Evolutionary conservation across 2,888 invertebrate genomes (phyloP).

Genomic region (Ferrisia virgata): DNA sequence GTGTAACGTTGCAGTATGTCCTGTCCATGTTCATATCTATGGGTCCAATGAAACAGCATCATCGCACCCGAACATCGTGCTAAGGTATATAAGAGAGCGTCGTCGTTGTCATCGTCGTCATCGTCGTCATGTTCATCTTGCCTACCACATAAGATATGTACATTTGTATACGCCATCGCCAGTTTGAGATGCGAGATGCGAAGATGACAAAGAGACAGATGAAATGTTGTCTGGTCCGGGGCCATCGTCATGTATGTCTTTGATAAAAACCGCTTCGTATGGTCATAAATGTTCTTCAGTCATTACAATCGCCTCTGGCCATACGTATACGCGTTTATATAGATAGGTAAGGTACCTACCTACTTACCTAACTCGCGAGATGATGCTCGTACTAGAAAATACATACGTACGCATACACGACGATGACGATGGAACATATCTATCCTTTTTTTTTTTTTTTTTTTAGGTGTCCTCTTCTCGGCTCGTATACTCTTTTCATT

Average conservation of each 20-base stretch:
- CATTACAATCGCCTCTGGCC: conserved; percentile 36
- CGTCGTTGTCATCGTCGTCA: too few species aligned
- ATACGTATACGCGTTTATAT: too few species aligned
- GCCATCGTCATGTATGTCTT: conserved; percentile 41
- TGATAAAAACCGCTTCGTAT: conserved; percentile 45
- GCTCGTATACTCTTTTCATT: not conserved
- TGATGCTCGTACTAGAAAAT: not conserved
- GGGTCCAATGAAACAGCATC: not conserved
- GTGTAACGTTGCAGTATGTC: too few species aligned
- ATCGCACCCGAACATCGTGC: too few species aligned
- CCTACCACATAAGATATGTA: too few species aligned
- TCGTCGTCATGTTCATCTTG: too few species aligned
- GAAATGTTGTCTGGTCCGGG: conserved; percentile 45
- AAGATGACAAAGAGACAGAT: conserved; percentile 45
- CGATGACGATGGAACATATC: not conserved
- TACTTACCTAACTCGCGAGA: not conserved
- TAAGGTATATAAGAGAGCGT: too few species aligned
- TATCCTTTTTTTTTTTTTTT: not conserved
- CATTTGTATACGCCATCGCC: not conserved
- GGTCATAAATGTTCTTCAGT: conserved; percentile 44
- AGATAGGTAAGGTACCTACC: too few species aligned
- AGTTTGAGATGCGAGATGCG: not conserved
- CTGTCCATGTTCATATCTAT: too few species aligned
- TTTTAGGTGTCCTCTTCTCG: not conserved
- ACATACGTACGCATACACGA: not conserved